A percentile compares a stretch with the other conserved stretches of the same genome.
These are phyloP conservation scores for Epinephelus coioides DNA, from an alignment of 2,797 vertebrate species.

Conservation along the genomic window DNA sequence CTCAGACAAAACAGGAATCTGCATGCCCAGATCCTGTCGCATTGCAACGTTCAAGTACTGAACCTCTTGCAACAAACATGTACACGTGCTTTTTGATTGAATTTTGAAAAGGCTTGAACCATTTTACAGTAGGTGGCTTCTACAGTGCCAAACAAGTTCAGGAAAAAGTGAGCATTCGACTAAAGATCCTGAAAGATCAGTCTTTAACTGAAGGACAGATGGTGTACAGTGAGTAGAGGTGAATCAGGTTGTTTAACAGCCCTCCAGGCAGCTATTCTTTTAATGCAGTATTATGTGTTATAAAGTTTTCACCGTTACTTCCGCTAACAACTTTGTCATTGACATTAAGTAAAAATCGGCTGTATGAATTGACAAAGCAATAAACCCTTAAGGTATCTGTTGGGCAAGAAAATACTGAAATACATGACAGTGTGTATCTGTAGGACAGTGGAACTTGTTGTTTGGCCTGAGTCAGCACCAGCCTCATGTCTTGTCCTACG, in stretches of 20 bases:
- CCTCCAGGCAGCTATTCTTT: no score
- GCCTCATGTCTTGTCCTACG: conserved; percentile 58
- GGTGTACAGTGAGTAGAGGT: no score
- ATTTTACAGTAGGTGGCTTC: no score
- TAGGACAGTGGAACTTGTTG: conserved; percentile 5
- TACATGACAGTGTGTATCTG: conserved; percentile 1
- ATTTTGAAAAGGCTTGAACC: not conserved
- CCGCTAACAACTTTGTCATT: no score
- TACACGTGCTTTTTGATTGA: no score
- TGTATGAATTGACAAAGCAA: not conserved
- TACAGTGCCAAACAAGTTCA: no score
- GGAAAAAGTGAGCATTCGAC: no score
- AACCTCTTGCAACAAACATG: not conserved
- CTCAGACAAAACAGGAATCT: conserved; percentile 1
- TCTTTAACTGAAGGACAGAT: no score
- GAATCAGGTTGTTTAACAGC: no score
- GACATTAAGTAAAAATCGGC: not conserved
- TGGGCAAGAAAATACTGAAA: not conserved
- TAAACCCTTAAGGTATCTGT: not conserved
- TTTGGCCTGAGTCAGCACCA: conserved; percentile 69
- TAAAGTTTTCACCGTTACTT: no score
- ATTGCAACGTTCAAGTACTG: not conserved
- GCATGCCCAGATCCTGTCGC: not conserved
- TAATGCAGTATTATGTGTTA: no score
- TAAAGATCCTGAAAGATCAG: no score